These are phyloP conservation scores for Carabus problematicus DNA, from an alignment of 2,888 invertebrate species.

Conservation along the genomic window DNA sequence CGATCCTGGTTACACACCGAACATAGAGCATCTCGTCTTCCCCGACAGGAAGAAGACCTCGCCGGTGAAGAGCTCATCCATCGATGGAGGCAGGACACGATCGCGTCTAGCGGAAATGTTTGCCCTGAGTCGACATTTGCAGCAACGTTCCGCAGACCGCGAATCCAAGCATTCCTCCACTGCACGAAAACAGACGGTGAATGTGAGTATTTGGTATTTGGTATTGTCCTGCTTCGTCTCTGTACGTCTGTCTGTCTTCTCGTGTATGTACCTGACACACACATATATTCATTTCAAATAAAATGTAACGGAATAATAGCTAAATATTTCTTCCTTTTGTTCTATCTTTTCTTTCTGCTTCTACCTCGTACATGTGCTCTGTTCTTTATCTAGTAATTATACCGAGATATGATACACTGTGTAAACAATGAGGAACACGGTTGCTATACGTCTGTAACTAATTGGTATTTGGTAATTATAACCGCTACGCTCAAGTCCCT, in stretches of 20 bases:
- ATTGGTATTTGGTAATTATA: no score
- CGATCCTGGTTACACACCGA: slow-evolving; percentile 64
- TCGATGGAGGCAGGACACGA: slow-evolving; percentile 52
- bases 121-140: slow-evolving; percentile 59
- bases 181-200: slow-evolving; percentile 49
- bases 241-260: not conserved
- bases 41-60: slow-evolving; percentile 62
- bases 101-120: slow-evolving; percentile 65
- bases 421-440: no score
- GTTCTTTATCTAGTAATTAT: no score
- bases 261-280: no score
- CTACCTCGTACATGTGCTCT: no score
- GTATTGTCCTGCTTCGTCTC: not conserved
- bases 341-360: no score
- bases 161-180: slow-evolving; percentile 50
- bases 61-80: slow-evolving; percentile 53
- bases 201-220: slow-evolving; percentile 50
- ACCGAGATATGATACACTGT: no score
- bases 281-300: no score
- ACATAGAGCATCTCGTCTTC: slow-evolving; percentile 67
- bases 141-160: slow-evolving; percentile 56
- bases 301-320: no score
- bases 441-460: no score
- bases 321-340: no score
- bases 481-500: no score